Evolutionary conservation across 2,797 vertebrate genomes (phyloP).

Genomic region (Lacerta agilis): DNA sequence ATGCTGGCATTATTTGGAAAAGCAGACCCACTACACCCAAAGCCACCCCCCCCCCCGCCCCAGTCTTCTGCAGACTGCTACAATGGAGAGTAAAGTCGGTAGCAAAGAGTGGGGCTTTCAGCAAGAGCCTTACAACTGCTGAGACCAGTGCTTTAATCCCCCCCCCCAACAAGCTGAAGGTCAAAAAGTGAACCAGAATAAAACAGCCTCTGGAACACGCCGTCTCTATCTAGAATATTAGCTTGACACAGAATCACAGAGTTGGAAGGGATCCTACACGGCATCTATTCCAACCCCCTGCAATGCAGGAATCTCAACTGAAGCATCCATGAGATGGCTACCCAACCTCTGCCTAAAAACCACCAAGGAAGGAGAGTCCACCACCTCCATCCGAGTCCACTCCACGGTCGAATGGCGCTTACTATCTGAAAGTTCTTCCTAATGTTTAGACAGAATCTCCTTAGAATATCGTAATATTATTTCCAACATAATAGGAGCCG

Average conservation of each 20-base stretch:
- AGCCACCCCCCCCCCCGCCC: background rate
- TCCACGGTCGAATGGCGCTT: too few relatives aligned
- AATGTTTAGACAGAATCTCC: too few relatives aligned
- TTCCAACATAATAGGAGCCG: background rate
- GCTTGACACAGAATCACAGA: background rate
- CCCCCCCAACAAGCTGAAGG: constrained; percentile 23
- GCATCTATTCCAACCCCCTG: too few relatives aligned
- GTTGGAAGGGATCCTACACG: too few relatives aligned
- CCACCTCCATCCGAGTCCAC: too few relatives aligned
- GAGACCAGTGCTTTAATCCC: background rate
- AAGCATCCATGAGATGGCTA: too few relatives aligned
- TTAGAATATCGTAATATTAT: background rate
- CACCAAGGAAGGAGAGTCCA: too few relatives aligned
- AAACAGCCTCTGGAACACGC: constrained; percentile 35
- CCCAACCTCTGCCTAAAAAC: background rate
- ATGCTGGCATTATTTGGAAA: constrained; percentile 73
- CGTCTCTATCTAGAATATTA: constrained; percentile 32
- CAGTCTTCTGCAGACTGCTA: constrained; percentile 48
- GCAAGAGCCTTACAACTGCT: constrained; percentile 48
- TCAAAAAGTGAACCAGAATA: constrained; percentile 7
- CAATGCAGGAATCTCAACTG: too few relatives aligned
- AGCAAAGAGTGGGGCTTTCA: constrained; percentile 50
- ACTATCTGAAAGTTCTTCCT: too few relatives aligned
- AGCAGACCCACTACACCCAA: constrained; percentile 43
- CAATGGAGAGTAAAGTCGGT: constrained; percentile 51